Percentiles rank a stretch among this genome's conserved stretches.
phyloP scores from a whole-genome alignment of 2,888 invertebrate species.

The Coremacera marginata region DNA sequence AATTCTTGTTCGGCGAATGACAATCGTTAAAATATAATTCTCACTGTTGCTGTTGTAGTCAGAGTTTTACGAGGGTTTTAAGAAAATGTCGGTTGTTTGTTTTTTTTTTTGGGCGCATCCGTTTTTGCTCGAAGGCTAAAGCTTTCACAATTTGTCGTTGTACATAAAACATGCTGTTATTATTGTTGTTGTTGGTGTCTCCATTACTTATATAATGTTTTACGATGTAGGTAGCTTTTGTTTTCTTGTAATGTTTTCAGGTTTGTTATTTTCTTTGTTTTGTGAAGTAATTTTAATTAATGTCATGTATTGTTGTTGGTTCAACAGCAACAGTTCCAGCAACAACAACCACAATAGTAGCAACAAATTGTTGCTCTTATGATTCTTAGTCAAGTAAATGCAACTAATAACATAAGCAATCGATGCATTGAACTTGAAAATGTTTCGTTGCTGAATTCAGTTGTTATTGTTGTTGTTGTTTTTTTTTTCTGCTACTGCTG shows the following conservation, averaged over 20 bases:
- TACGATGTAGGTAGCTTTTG: not conserved
- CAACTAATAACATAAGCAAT: not conserved
- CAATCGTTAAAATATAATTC: constrained; percentile 41
- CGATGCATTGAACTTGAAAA: not conserved
- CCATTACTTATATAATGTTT: not conserved
- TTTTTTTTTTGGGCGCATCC: constrained; percentile 19
- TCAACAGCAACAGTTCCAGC: constrained; percentile 1
- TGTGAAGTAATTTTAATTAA: constrained; percentile 24
- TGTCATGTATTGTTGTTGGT: not conserved
- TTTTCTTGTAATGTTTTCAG: not conserved
- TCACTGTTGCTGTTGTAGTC: constrained; percentile 14
- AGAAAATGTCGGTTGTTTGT: not conserved
- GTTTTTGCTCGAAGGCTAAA: not conserved
- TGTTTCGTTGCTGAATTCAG: not conserved
- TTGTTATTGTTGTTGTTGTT: constrained; percentile 7
- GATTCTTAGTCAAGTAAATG: not conserved
- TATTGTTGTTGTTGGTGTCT: not conserved
- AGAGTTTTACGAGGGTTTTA: constrained; percentile 19
- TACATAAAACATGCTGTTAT: constrained; percentile 30
- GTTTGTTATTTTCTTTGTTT: not conserved
- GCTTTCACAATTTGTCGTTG: constrained; percentile 44
- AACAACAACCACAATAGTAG: constrained; percentile 11
- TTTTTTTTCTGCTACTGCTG: not conserved
- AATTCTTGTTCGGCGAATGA: constrained; percentile 29
- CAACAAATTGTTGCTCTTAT: not conserved